A percentile compares a stretch with the other conserved stretches of the same genome.
Evolutionary conservation across 2,888 invertebrate genomes (phyloP).

Genomic region (Crioceris asparagi): DNA sequence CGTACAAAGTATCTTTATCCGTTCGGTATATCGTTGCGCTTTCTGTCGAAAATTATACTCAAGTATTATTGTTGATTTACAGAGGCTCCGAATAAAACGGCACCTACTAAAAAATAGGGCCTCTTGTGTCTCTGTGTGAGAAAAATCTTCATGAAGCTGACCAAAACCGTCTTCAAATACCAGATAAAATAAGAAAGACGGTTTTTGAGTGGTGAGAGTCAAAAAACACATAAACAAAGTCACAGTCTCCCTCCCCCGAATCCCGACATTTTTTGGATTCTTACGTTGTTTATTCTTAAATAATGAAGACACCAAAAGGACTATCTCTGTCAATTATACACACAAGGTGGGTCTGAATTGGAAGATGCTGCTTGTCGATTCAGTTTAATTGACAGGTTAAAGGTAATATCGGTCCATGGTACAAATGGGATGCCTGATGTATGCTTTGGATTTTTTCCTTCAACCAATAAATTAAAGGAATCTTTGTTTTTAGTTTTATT

Average conservation of each 20-base stretch:
- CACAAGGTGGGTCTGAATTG: conserved; percentile 1
- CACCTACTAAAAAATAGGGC: no score
- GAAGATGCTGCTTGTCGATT: no score
- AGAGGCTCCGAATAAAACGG: conserved; percentile 37
- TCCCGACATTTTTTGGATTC: conserved; percentile 24
- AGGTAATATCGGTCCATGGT: no score
- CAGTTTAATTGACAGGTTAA: no score
- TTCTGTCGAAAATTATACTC: conserved; percentile 29
- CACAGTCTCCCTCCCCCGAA: no score
- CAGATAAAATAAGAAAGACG: conserved; percentile 23
- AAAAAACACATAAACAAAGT: conserved; percentile 12
- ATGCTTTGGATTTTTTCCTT: no score
- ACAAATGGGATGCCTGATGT: no score
- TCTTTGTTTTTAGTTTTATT: no score
- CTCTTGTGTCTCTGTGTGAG: conserved; percentile 23
- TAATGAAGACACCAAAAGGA: not conserved
- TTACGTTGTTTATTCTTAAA: not conserved
- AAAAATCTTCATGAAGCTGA: conserved; percentile 27
- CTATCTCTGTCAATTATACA: not conserved
- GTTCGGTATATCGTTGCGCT: no score
- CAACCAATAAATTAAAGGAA: no score
- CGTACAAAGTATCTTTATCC: no score
- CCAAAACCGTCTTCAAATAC: conserved; percentile 23
- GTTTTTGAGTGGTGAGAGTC: conserved; percentile 23
- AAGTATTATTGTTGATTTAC: conserved; percentile 40